Percentiles rank a stretch among this genome's conserved stretches.
Conservation (phyloP, 1,140 invertebrate species). For the Babylonia areolata region DNA sequence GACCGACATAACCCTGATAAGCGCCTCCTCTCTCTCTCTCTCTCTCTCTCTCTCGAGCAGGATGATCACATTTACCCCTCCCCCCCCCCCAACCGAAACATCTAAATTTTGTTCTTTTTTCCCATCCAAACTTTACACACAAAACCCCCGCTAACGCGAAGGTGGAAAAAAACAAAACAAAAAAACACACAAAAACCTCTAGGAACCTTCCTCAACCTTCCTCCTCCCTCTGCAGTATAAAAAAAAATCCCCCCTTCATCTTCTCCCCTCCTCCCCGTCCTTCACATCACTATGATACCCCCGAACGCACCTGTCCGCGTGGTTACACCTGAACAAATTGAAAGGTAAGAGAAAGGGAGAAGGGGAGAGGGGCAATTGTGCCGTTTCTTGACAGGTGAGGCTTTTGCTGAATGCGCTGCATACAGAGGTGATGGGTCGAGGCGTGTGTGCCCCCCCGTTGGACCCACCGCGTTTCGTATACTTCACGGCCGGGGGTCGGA, state of each 20-base stretch:
- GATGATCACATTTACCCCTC: no score
- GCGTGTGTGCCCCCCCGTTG: not conserved
- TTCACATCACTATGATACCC: not conserved
- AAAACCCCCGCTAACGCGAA: no score
- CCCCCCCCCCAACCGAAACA: no score
- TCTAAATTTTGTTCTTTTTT: not conserved
- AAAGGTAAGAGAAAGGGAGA: conserved; percentile 19
- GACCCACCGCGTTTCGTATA: conserved; percentile 20
- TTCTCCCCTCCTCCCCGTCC: not conserved
- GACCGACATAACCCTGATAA: not conserved
- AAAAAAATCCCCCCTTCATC: not conserved
- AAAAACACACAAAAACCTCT: no score
- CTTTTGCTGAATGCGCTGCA: conserved; percentile 13
- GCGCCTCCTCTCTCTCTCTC: conserved; percentile 14
- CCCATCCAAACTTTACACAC: no score
- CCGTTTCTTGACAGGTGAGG: conserved; percentile 4
- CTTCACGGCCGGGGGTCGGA: not conserved
- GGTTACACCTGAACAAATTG: conserved; percentile 32
- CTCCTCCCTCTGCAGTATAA: not conserved
- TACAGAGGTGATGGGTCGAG: conserved; percentile 1
- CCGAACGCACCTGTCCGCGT: conserved; percentile 13
- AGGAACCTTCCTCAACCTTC: not conserved
- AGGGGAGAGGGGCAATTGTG: not conserved
- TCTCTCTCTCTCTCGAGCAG: not conserved
- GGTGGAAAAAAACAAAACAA: no score